Evolutionary conservation across 2,888 invertebrate species (phyloP).

Genomic region (Hydraecia micacea): DNA sequence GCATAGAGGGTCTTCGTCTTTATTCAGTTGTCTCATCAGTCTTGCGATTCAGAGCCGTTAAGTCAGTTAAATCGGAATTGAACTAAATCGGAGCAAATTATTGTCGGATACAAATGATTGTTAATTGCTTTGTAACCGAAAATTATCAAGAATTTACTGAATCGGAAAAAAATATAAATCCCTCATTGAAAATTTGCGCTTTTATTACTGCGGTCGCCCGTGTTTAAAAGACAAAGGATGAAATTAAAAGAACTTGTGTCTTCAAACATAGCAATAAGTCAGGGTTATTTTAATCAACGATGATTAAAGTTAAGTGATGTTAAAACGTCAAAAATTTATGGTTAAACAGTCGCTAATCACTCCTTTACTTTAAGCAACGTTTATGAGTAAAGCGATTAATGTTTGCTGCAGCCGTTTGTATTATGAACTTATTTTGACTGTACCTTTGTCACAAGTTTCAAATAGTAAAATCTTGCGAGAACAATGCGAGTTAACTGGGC

Average conservation of each 20-base stretch:
- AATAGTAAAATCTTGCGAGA: conserved; percentile 11
- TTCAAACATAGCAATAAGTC: background rate
- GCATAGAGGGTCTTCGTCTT: conserved; percentile 39
- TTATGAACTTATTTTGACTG: background rate
- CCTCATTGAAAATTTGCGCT: background rate
- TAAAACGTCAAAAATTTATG: too few species aligned
- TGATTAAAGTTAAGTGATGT: too few species aligned
- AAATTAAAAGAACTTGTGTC: background rate
- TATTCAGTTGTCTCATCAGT: conserved; percentile 21
- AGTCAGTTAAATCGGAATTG: background rate
- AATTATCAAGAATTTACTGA: background rate
- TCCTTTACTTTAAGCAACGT: too few species aligned
- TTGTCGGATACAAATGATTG: background rate
- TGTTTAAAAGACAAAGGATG: background rate
- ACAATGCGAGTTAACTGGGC: conserved; percentile 7
- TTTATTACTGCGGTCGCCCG: background rate
- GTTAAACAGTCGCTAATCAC: too few species aligned
- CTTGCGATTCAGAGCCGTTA: background rate
- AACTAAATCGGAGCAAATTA: background rate
- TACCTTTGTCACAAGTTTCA: background rate
- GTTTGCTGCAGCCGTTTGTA: background rate
- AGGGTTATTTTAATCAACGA: too few species aligned
- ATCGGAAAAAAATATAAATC: background rate
- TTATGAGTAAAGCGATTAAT: too few species aligned
- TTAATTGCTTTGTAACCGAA: background rate